Base-by-base conservation (phyloP, 2,797 vertebrate genomes). In the Gambusia yucatana region DNA sequence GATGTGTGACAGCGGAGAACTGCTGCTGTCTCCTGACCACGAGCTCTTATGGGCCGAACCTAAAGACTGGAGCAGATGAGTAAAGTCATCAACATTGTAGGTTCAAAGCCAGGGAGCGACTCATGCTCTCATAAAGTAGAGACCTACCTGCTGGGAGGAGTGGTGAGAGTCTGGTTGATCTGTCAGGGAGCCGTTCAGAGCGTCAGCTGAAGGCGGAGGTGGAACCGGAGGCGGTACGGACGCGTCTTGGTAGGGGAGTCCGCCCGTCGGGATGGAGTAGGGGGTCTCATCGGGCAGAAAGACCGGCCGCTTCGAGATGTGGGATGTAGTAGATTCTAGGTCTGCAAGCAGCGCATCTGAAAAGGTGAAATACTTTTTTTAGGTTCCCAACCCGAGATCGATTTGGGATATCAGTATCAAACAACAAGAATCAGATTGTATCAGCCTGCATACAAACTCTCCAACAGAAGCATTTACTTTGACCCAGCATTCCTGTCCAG, bases 321-420 rank as follows among this genome's bases (percentile, higher is more conserved):
- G 97, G 0, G 98, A 98, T 16, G 98, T 99, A 75, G 98, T 99
- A 0, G 98, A 99, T 92, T 99, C 98, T 93, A 99, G 94, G 93
- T 99, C 98, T 2, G 98, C 98, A 87, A 99, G 92, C 84, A 99
- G 94, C 0, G 98, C 98, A 43, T 99, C 98, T 99, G 92, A 76
- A 63, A 87, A 81, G n/a, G 77, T 28, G 47, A 3, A n/a, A 84
- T 7, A 44, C 2, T 6, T 67, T 69, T 8, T 0, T 28, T 57
- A 22, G 9, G 25, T 57, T 57, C 22, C 50, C 22, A 52, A 52
- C 22, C 8, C 22, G 0, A 25, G 7, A 52, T 3, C 1, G 3
- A 25, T 25, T 25, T 25, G 22, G 50, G 22, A 25, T 25, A 25
- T 52, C 50, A 52, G 50, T 52, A 52, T 52, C 50, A 52, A 52